These are phyloP conservation scores for Caranx melampygus DNA, from an alignment of 2,113 vertebrate species.

Conservation along the genomic window DNA sequence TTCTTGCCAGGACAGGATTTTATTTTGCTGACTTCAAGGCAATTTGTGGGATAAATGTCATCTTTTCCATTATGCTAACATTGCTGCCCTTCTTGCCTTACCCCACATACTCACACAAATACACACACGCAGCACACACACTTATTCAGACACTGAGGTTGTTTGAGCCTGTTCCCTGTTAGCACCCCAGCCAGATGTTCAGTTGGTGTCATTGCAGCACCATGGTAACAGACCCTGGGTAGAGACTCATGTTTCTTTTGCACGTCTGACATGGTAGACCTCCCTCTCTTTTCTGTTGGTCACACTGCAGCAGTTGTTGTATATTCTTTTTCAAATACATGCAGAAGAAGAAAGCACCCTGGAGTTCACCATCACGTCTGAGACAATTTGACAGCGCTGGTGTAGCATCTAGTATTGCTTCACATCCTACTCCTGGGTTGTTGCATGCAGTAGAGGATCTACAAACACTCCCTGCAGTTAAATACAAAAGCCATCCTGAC, in stretches of 20 bases:
- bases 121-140: background rate
- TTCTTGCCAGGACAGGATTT: slow-evolving; percentile 33
- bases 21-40: slow-evolving; percentile 62
- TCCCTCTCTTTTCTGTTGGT: slow-evolving; percentile 31
- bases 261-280: slow-evolving; percentile 7
- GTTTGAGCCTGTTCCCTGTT: slow-evolving; percentile 44
- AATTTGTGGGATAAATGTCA: slow-evolving; percentile 67
- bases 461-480: background rate
- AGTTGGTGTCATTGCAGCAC: slow-evolving; percentile 47
- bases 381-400: background rate
- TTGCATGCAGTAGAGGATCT: background rate
- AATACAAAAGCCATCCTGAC: background rate
- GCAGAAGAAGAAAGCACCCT: background rate
- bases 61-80: slow-evolving; percentile 61
- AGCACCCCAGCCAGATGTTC: slow-evolving; percentile 55
- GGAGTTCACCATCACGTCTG: background rate
- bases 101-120: background rate
- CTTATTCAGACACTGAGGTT: slow-evolving; percentile 13
- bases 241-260: slow-evolving; percentile 13
- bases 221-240: slow-evolving; percentile 53
- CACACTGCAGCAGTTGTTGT: slow-evolving; percentile 16
- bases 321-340: background rate
- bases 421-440: background rate
- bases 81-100: slow-evolving; percentile 31
- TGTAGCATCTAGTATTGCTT: background rate